Percentiles rank a stretch among this genome's conserved stretches.
phyloP scores from a whole-genome alignment of 1,140 invertebrate genomes.

The Drosophila littoralis region DNA sequence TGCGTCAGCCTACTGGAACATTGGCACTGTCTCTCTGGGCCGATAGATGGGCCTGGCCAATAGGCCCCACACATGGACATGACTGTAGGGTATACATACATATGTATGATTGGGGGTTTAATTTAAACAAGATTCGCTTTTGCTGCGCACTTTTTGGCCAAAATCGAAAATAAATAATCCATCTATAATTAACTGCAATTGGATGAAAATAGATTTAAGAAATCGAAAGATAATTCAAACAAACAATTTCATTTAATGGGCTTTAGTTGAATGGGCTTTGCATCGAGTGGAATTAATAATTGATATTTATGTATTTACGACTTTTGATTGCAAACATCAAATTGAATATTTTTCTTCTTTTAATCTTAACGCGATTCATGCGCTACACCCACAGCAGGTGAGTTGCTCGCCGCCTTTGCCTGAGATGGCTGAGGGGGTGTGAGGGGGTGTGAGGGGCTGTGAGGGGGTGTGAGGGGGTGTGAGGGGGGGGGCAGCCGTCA shows the following conservation, averaged over 20 bases:
- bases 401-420: neutral
- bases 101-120: neutral
- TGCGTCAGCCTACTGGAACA: neutral
- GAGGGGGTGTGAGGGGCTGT: neutral
- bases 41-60: too few species aligned
- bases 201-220: neutral
- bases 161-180: neutral
- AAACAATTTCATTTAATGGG: neutral
- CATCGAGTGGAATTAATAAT: neutral
- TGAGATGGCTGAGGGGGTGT: too few species aligned
- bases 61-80: neutral
- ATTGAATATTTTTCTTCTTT: neutral
- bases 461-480: neutral
- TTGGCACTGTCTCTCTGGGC: neutral
- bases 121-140: constrained; percentile 1
- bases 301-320: constrained; percentile 7
- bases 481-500: neutral
- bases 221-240: neutral
- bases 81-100: neutral
- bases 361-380: constrained; percentile 1
- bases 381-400: neutral
- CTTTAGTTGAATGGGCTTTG: neutral
- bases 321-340: constrained; percentile 3
- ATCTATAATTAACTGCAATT: constrained; percentile 6
- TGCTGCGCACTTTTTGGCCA: neutral